Conservation (phyloP, 2,113 vertebrate genomes). For the Oceanites oceanicus region DNA sequence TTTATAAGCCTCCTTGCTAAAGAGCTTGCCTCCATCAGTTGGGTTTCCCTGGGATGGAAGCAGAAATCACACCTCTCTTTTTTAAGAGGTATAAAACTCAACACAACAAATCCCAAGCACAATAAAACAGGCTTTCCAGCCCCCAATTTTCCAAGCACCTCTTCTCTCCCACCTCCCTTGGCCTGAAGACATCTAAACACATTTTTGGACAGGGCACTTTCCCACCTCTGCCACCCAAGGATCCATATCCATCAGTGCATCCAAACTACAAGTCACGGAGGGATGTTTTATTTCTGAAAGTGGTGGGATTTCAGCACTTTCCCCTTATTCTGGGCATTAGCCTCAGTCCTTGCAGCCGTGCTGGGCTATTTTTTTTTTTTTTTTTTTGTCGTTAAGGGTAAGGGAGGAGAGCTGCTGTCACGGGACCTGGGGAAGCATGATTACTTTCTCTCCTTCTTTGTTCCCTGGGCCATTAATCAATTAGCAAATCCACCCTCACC, state of each 20-base stretch:
- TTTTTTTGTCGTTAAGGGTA: not conserved
- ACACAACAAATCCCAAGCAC: not conserved
- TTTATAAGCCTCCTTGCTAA: not conserved
- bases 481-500: not conserved
- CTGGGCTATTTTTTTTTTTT: not conserved
- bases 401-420: not conserved
- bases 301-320: not conserved
- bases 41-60: not conserved
- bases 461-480: not conserved
- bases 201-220: not conserved
- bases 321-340: not conserved
- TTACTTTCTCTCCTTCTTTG: slow-evolving; percentile 19
- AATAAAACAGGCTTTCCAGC: not conserved
- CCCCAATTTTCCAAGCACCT: not conserved
- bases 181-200: not conserved
- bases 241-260: not conserved
- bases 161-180: not conserved
- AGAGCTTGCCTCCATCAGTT: not conserved
- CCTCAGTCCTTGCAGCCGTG: not conserved
- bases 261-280: fast-evolving
- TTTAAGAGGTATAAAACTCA: not conserved
- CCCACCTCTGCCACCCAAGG: not conserved
- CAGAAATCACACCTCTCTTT: not conserved
- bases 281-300: not conserved
- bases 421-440: not conserved